Evolutionary conservation across 2,888 invertebrate species (phyloP).

Genomic region (Yponomeuta plumbellus): DNA sequence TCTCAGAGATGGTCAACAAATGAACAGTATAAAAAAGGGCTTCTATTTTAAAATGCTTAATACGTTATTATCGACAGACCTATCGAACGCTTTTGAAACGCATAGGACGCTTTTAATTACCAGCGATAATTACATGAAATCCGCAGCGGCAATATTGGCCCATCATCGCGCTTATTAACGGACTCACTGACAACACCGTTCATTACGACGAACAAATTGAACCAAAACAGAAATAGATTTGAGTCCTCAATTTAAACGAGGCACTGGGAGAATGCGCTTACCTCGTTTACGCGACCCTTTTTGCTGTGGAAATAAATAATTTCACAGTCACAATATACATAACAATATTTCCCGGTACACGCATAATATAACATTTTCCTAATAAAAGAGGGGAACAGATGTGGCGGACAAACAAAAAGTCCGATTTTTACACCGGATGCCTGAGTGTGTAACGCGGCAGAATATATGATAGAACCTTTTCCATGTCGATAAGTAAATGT

Average conservation of each 20-base stretch:
- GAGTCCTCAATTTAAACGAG: neutral
- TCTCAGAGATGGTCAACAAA: too few species aligned
- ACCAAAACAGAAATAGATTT: neutral
- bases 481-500: conserved; percentile 70
- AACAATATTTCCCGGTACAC: neutral
- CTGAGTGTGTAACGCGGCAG: conserved; percentile 38
- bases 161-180: neutral
- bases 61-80: too few species aligned
- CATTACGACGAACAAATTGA: neutral
- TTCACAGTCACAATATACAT: neutral
- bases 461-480: conserved; percentile 64
- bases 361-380: conserved; percentile 3
- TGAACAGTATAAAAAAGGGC: too few species aligned
- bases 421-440: conserved; percentile 37
- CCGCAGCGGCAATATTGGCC: neutral
- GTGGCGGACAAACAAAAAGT: conserved; percentile 44
- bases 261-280: neutral
- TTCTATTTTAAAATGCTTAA: neutral
- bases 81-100: neutral
- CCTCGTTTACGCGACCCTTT: neutral
- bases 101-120: neutral
- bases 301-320: neutral
- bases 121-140: neutral
- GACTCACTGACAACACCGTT: neutral
- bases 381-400: conserved; percentile 31